These are phyloP conservation scores for Graptemys geographica DNA, from an alignment of 2,797 vertebrate species.

Conservation along the genomic window DNA sequence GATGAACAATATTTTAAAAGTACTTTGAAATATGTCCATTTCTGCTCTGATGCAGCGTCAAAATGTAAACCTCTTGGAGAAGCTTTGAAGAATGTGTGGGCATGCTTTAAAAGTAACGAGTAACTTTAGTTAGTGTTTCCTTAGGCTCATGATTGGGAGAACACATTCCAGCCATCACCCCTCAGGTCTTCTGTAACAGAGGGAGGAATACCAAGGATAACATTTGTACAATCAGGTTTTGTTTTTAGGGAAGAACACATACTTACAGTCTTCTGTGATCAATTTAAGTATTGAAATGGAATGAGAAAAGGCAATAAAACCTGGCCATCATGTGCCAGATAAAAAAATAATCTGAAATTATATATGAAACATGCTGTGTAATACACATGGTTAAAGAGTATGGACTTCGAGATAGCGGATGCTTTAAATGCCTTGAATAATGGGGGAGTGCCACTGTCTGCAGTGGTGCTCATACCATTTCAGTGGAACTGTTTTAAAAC, in stretches of 20 bases:
- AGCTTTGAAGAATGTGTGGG: not conserved
- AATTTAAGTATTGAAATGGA: not conserved
- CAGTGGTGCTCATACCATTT: not conserved
- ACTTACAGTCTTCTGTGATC: not conserved
- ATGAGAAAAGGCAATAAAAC: not conserved
- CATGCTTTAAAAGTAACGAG: not conserved
- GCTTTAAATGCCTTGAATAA: not conserved
- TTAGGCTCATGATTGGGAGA: not conserved
- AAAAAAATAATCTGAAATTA: not conserved
- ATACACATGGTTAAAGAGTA: not conserved
- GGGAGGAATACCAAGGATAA: accelerated
- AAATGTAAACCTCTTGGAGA: not conserved
- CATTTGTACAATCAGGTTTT: not conserved
- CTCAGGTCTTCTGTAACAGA: not conserved
- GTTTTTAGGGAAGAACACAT: not conserved
- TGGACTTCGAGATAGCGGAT: not conserved
- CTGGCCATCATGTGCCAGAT: not conserved
- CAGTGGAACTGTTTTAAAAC: not conserved
- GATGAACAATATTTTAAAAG: not conserved
- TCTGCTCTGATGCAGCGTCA: not conserved
- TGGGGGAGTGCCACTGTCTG: not conserved
- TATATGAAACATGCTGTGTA: not conserved
- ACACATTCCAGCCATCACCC: not conserved
- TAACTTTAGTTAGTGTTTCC: not conserved
- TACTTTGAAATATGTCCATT: accelerated